A percentile compares a stretch with the other conserved stretches of the same genome.
These are phyloP conservation scores for Troglohyphantes excavatus DNA, from an alignment of 2,888 invertebrate species.

Conservation along the genomic window DNA sequence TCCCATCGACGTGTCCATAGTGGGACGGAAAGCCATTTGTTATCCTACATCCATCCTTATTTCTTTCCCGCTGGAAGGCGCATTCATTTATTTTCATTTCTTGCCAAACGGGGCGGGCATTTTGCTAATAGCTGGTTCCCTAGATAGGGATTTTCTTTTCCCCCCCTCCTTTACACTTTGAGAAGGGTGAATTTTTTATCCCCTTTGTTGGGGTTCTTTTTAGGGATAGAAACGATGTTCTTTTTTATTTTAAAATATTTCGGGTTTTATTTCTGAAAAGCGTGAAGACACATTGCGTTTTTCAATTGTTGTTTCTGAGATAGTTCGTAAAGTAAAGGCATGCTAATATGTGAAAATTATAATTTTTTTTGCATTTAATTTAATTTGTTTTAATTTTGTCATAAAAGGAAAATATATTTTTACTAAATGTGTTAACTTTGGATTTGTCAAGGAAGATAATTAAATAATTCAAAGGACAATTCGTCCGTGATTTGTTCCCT, in stretches of 20 bases:
- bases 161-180: slow-evolving; percentile 1
- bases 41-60: slow-evolving; percentile 45
- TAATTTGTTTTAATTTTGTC: no score
- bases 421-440: no score
- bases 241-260: slow-evolving; percentile 34
- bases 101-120: slow-evolving; percentile 69
- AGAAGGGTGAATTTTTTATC: slow-evolving; percentile 48
- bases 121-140: slow-evolving; percentile 75
- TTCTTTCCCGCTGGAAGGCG: neutral
- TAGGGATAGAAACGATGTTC: slow-evolving; percentile 12
- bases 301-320: neutral
- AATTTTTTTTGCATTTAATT: no score
- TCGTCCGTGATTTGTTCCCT: no score
- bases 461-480: no score
- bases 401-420: no score
- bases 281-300: neutral
- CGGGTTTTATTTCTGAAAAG: neutral
- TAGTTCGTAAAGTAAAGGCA: no score
- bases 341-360: no score
- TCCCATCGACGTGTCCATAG: slow-evolving; percentile 74
- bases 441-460: no score
- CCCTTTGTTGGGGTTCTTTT: slow-evolving; percentile 32
- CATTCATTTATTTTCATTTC: slow-evolving; percentile 78
- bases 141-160: slow-evolving; percentile 58
- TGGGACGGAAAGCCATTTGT: slow-evolving; percentile 73